A percentile compares a stretch with the other conserved stretches of the same genome.
These are phyloP conservation scores for Meles meles DNA, from an alignment of 2,113 vertebrate species.

Conservation along the genomic window DNA sequence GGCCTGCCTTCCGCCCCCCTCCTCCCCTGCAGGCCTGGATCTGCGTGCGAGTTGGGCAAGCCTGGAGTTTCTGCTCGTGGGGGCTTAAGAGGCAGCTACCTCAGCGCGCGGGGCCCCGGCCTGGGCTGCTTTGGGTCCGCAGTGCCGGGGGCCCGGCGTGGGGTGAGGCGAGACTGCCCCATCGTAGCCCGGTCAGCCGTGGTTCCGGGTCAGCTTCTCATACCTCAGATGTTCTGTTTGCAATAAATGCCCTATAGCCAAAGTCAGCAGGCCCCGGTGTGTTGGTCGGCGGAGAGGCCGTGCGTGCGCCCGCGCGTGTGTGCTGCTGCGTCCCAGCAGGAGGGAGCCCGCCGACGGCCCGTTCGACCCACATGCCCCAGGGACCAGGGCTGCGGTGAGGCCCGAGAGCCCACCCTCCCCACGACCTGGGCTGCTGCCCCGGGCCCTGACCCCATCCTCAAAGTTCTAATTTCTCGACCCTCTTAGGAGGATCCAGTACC, in stretches of 20 bases:
- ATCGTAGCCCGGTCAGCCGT: not conserved
- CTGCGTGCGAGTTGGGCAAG: not conserved
- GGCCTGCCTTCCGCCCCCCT: not conserved
- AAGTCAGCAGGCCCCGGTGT: not conserved
- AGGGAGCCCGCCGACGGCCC: not conserved
- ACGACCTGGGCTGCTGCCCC: not conserved
- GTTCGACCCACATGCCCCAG: rapidly evolving
- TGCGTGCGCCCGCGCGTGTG: rapidly evolving
- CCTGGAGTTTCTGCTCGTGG: not conserved
- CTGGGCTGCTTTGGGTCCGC: not conserved
- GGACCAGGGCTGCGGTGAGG: not conserved
- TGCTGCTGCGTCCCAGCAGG: not conserved
- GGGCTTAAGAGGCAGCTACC: constrained; percentile 61
- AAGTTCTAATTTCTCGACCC: not conserved
- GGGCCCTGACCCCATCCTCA: not conserved
- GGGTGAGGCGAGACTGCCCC: not conserved
- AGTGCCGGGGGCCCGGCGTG: not conserved
- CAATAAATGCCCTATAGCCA: constrained; percentile 71
- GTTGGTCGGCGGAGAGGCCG: not conserved
- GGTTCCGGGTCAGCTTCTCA: constrained; percentile 48
- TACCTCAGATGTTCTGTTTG: constrained; percentile 74
- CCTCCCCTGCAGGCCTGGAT: not conserved
- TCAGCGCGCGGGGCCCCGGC: constrained; percentile 51
- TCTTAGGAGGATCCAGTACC: not conserved
- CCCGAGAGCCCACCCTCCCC: rapidly evolving